Evolutionary conservation across 2,888 invertebrate genomes (phyloP), one percentile per base, ranked within the genome.

Genomic region (Melieria picta): DNA sequence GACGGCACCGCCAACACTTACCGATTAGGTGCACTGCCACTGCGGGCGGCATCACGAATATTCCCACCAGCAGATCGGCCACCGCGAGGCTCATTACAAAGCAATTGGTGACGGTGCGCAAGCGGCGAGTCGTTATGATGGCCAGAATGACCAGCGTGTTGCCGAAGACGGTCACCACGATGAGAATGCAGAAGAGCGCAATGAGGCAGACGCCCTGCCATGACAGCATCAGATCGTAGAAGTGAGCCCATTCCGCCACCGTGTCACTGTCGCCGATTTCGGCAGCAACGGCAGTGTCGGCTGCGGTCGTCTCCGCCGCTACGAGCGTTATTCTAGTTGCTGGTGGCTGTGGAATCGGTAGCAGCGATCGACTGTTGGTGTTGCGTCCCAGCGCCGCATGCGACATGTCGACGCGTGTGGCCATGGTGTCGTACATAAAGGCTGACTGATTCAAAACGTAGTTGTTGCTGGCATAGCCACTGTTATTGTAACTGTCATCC

Each of bases 31-130:
- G 85, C 7, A 86, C 85, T 72, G 94, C 93, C 56, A 97, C 95
- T 11, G 97, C 96, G 64, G 96, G 96, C 3, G 98, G 98, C 93
- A 98, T 94, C 0, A 98, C 97, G 81, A 96, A 94, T 47, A 97
- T 91, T 1, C 97, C 98, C 4, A 98, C 96, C 77, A 97, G 86
- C 85, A 97, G 90, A 89, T 98, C 98, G 58, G 98, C 97, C 0
- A 93, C 93, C 0, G 98, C 98, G 83, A 98, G 88, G 65, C 97
- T 97, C 82, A 96, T 96, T 76, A 98, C 97, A 87, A 98, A 97
- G 83, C 96, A 95, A 85, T 98, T 98, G 65, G 97, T 98, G 48
- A 97, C 96, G 0, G 97, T 97, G 76, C 97, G 90, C 76, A 98
- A 88, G 76, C 96, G 90, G 77, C 94, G 91, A 0, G 95, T 94